Base-by-base conservation (phyloP, 2,888 invertebrate species). In the Galeruca laticollis region DNA sequence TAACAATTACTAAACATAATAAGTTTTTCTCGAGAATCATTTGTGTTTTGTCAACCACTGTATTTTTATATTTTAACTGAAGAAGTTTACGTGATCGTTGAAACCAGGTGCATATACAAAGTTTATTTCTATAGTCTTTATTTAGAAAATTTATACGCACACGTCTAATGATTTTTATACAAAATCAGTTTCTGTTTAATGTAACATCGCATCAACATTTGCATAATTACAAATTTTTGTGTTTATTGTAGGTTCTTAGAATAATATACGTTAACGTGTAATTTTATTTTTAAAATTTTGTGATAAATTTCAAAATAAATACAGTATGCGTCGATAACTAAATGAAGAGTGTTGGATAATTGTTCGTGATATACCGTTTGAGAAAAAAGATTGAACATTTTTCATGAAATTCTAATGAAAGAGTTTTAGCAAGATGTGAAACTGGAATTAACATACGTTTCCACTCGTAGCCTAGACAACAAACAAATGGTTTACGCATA, bases 201-300 rank as follows among this genome's bases (percentile, higher is more conserved):
- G 21, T 63, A 18, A 35, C 35, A 52, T 63, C 37, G 37, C 63
- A 63, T 63, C 63, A 63, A 63, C 63, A 63, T 52, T 63, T 63
- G 54, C 63, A 63, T 63, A 40, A 52, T 63, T 63, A 52, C 21
- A 52, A n/a, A 37, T 54, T 63, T 52, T 52, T 26, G 1, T 52
- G 52, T 52, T 52, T 52, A 52, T 52, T 52, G 26, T 26, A 21
- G 15, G n/a, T 13, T 52, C 52, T 52, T 52, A 26, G 21, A 52
- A 52, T 52, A 52, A 52, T 52, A 52, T 52, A 52, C 52, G 52
- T 26, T 52, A n/a, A 15, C n/a, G 52, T 52, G 20, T 20, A 11
- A 11, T 51, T 51, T 51, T 52, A 52, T 52, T 52, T 52, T 52
- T 26, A 52, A 52, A 26, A 52, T 26, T 52, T 52, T 18, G 15